phyloP scores from a whole-genome alignment of 2,888 invertebrate genomes.

The Agrypnus murinus region DNA sequence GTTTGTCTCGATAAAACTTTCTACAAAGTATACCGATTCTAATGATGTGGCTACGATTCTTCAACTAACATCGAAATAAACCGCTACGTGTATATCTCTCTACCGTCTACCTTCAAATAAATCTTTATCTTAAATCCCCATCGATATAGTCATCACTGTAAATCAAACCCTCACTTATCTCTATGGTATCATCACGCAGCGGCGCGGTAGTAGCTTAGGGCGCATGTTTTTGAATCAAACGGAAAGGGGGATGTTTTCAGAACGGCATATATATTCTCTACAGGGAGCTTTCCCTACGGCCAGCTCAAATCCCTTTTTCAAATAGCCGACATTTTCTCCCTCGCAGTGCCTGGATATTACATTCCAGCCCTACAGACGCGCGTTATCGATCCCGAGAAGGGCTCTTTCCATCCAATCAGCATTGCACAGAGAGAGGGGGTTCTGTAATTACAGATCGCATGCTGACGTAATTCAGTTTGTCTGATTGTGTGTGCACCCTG shows the following conservation, averaged over 20 bases:
- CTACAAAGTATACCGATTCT: too few species aligned
- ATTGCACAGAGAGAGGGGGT: conserved; percentile 47
- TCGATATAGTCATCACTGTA: conserved; percentile 63
- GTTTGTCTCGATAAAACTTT: too few species aligned
- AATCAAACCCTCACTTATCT: conserved; percentile 63
- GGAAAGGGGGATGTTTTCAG: conserved; percentile 54
- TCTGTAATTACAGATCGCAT: conserved; percentile 52
- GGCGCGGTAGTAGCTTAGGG: conserved; percentile 23
- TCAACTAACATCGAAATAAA: too few species aligned
- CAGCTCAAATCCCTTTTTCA: conserved; percentile 61
- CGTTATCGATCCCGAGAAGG: conserved; percentile 62
- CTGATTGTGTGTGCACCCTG: conserved; percentile 48
- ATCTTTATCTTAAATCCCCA: conserved; percentile 46
- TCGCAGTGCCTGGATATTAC: conserved; percentile 59
- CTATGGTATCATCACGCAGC: conserved; percentile 46
- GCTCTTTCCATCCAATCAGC: conserved; percentile 60
- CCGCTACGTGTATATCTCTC: too few species aligned
- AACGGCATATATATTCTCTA: conserved; percentile 58
- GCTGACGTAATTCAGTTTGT: conserved; percentile 53
- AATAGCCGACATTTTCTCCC: conserved; percentile 60
- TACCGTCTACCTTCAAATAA: neutral
- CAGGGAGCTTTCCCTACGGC: conserved; percentile 58
- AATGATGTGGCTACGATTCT: too few species aligned
- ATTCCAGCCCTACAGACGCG: conserved; percentile 60
- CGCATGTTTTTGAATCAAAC: conserved; percentile 46